Conservation (phyloP, 2,797 vertebrate genomes). For the Carapus acus region DNA sequence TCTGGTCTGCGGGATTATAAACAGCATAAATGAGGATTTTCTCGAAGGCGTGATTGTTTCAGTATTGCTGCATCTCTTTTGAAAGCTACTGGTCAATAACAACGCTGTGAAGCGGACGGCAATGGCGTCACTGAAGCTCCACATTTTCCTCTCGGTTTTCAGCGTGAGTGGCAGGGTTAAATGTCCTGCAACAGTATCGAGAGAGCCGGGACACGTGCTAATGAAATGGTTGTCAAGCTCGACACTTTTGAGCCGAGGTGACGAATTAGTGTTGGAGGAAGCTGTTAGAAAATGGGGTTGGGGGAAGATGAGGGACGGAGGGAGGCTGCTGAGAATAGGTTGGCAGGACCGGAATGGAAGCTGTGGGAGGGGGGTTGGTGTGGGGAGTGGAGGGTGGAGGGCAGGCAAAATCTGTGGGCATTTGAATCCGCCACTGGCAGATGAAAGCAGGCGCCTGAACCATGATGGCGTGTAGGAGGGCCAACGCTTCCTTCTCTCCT, state of each 20-base stretch:
- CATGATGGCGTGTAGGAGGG: not conserved
- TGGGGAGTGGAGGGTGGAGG: conserved; percentile 25
- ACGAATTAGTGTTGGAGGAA: conserved; percentile 39
- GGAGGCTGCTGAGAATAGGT: conserved; percentile 37
- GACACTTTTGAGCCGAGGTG: conserved; percentile 39
- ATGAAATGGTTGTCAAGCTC: conserved; percentile 41
- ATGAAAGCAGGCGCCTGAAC: conserved; percentile 5
- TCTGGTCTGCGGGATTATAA: too few species aligned
- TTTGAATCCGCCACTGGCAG: conserved; percentile 1
- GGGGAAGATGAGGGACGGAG: conserved; percentile 7
- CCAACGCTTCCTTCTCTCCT: not conserved
- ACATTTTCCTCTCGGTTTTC: not conserved
- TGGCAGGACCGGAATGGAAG: conserved; percentile 35
- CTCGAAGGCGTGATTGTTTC: too few species aligned
- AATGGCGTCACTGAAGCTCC: conserved; percentile 11
- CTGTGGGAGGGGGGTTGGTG: conserved; percentile 36
- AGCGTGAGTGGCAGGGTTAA: conserved; percentile 4
- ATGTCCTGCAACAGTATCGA: conserved; percentile 31
- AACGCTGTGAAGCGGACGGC: conserved; percentile 7
- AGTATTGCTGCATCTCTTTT: conserved; percentile 1
- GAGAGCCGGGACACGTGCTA: conserved; percentile 44
- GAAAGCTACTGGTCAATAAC: not conserved
- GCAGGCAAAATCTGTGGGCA: not conserved
- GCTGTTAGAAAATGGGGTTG: conserved; percentile 24
- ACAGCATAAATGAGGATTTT: too few species aligned